Evolutionary conservation across 2,797 vertebrate genomes (phyloP), one percentile per base, ranked within the genome.

Genomic region (Pelobates cultripes): DNA sequence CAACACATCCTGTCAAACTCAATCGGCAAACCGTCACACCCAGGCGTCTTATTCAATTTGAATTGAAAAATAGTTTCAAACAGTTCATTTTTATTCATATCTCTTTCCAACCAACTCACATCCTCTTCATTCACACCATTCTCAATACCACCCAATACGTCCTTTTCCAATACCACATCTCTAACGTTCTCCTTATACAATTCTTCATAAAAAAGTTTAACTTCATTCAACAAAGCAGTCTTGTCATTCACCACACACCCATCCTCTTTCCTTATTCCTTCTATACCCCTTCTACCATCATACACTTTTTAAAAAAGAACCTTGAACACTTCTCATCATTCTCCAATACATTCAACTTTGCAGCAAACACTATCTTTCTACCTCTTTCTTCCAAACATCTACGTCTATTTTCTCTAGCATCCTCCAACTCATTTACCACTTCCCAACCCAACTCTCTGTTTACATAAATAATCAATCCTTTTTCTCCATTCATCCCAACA

Each of bases 61-160:
- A 3, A 2, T 55, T 41, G 28, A 2, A 28, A 28, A 12, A 61
- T 41, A 15, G 2, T 7, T 8, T 41, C 42, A 43, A 57, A 57
- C 0, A 57, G 8, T n/a, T 75, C 63, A 17, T 5, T n/a, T 9
- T n/a, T 43, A 3, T 3, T 66, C 28, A 12, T 2, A 68, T 7
- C 0, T 43, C 66, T 0, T 4, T 42, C 1, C 2, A 5, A 12
- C 40, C 9, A 1, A 9, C 4, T 2, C 8, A 1, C 3, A 3
- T 68, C 7, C 40, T 12, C 13, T 0, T 41, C 7, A 7, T 9
- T 9, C 5, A 68, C 17, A 40, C 0, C 13, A 2, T 12, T 4
- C 7, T 43, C 40, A 42, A 68, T 28, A 17, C 4, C 8, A 7
- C 12, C 2, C 10, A 68, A 41, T 12, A 42, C 10, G 0, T 68